Base-by-base conservation (phyloP, 2,888 invertebrate genomes). In the Eristalinus sepulchralis region DNA sequence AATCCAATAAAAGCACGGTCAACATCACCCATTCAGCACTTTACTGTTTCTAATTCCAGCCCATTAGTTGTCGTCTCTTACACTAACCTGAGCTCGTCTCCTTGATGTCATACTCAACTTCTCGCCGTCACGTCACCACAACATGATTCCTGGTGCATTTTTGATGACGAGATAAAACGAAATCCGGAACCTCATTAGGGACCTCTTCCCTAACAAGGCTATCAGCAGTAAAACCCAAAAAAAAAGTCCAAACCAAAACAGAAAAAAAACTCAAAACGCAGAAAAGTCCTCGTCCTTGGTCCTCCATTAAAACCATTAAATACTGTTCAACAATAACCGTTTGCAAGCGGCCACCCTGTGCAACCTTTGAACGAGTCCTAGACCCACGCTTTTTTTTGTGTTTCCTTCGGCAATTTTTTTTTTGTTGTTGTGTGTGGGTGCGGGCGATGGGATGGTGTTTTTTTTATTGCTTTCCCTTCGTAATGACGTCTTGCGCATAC, bases 401-500 rank as follows among this genome's bases (percentile, higher is more conserved):
- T 36, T 57, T 64, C 22, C n/a, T 27, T 27, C 5, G 27, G 24
- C 64, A 34, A 34, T 33, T 57, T 31, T 34, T 64, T 57, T 55
- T 70, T 57, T 59, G 62, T 72, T 72, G 13, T n/a, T 5, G 2
- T 39, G 4, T 4, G 47, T 57, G 36, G 55, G 31, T 57, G 55
- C 34, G 36, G 10, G 20, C 62, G 66, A 80, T 62, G 67, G 62
- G 57, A 47, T 2, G 5, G 27, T 5, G 71, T 34, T 80, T 80
- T 34, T 80, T 80, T 67, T 84, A 80, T 80, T 76, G 66, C 80
- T 22, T 5, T 67, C 66, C 60, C 55, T 36, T 71, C 80, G 60
- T 72, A 62, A 79, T 66, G 63, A 71, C 64, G 62, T 75, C 71
- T 60, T 79, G 73, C 33, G 66, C 60, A 73, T 68, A 67, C 47